phyloP scores from a whole-genome alignment of 2,888 invertebrate species.

The Morinoia aosen region DNA sequence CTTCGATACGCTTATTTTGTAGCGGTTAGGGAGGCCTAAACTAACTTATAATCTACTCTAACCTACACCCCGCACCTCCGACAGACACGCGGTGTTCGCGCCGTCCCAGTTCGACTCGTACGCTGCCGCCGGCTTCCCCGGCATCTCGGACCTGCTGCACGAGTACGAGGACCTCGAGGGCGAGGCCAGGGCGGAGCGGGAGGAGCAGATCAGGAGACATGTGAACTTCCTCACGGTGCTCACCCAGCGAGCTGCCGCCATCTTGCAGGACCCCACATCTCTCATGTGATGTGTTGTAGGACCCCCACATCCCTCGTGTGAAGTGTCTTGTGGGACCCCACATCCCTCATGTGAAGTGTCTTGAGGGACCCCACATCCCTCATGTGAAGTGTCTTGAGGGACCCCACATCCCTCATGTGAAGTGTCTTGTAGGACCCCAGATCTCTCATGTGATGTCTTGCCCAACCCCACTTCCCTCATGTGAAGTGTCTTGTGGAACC shows the following conservation, averaged over 20 bases:
- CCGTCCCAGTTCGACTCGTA: conserved; percentile 62
- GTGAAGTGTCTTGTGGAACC: conserved; percentile 45
- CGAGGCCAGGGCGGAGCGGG: neutral
- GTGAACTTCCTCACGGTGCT: conserved; percentile 62
- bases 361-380: no score
- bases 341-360: conserved; percentile 23
- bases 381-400: conserved; percentile 29
- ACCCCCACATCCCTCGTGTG: no score
- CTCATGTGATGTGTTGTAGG: conserved; percentile 41
- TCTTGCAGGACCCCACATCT: conserved; percentile 55
- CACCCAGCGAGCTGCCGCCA: conserved; percentile 55
- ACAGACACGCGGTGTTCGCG: conserved; percentile 64
- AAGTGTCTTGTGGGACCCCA: conserved; percentile 54
- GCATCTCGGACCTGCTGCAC: conserved; percentile 60
- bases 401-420: conserved; percentile 30
- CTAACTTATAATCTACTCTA: neutral
- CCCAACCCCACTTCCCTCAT: no score
- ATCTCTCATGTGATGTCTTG: neutral
- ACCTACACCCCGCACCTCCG: no score
- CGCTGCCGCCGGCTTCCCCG: conserved; percentile 60
- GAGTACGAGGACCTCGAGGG: conserved; percentile 32
- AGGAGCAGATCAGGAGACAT: conserved; percentile 58
- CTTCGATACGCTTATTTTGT: no score
- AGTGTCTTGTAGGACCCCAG: conserved; percentile 55
- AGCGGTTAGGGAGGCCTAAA: no score